Conservation (phyloP, 2,888 invertebrate genomes). For the Caenorhabditis sp. region DNA sequence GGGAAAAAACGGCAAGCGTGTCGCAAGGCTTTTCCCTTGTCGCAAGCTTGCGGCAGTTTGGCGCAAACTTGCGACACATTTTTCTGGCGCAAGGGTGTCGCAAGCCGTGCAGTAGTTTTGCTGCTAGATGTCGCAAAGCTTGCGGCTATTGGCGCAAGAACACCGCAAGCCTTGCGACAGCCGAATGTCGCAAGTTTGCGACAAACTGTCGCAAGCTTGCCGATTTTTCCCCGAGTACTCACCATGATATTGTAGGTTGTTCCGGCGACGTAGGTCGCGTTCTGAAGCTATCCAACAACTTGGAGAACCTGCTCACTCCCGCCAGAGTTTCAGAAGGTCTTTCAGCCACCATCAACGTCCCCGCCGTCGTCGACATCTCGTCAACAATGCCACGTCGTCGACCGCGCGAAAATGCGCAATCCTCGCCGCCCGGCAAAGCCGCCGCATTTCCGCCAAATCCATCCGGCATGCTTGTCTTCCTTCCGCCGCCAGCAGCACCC, state of each 20-base stretch:
- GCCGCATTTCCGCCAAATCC: conserved; percentile 3
- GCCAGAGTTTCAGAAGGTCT: conserved; percentile 60
- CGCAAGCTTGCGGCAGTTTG: no score
- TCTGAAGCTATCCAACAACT: conserved; percentile 56
- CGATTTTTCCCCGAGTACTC: no score
- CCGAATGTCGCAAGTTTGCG: no score
- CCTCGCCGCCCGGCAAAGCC: neutral
- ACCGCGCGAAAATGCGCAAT: neutral
- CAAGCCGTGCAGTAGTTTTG: no score
- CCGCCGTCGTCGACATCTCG: conserved; percentile 39
- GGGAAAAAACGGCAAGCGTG: no score
- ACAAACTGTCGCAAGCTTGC: no score
- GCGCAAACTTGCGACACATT: no score
- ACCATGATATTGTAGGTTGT: conserved; percentile 53
- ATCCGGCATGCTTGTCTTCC: conserved; percentile 42
- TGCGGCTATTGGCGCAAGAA: neutral
- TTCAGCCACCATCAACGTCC: conserved; percentile 34
- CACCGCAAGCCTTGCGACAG: no score
- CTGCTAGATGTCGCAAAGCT: no score
- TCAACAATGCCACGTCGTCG: conserved; percentile 52
- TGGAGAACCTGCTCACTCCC: conserved; percentile 59
- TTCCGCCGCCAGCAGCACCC: conserved; percentile 30
- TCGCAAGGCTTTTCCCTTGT: no score
- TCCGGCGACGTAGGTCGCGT: conserved; percentile 57
- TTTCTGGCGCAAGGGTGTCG: no score